These are phyloP conservation scores for Acipenser transmontanus DNA, from an alignment of 2,797 vertebrate genomes.

Conservation along the genomic window DNA sequence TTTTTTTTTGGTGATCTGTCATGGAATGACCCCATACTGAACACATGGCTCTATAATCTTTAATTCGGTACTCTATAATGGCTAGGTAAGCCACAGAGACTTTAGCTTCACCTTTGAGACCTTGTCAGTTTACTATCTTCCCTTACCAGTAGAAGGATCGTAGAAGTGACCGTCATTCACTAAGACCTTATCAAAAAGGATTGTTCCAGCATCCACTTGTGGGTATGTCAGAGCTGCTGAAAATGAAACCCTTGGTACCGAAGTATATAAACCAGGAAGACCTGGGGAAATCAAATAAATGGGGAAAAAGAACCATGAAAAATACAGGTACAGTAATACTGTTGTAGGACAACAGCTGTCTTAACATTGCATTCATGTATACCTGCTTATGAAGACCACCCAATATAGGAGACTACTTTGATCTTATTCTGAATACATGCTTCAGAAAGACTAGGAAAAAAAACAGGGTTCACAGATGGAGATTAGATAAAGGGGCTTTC, in stretches of 20 bases:
- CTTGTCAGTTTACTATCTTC: too few relatives aligned
- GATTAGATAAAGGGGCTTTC: too few relatives aligned
- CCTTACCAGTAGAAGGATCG: conserved; percentile 67
- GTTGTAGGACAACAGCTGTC: not conserved
- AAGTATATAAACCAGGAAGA: conserved; percentile 60
- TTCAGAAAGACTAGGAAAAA: not conserved
- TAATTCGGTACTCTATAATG: too few relatives aligned
- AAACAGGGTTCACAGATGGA: too few relatives aligned
- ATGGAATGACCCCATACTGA: too few relatives aligned
- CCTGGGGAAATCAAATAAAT: conserved; percentile 43
- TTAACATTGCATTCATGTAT: too few relatives aligned
- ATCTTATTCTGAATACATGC: not conserved
- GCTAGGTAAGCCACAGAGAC: too few relatives aligned
- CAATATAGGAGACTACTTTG: not conserved
- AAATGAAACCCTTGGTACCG: conserved; percentile 74
- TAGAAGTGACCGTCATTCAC: conserved; percentile 77
- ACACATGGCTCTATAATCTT: too few relatives aligned
- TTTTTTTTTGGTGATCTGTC: too few relatives aligned
- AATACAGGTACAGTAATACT: not conserved
- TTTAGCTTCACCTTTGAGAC: too few relatives aligned
- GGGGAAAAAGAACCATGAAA: too few relatives aligned
- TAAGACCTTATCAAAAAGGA: conserved; percentile 76
- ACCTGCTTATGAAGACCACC: too few relatives aligned
- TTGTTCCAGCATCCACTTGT: conserved; percentile 67
- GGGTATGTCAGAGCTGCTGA: conserved; percentile 75